Evolutionary conservation across 2,888 invertebrate genomes (phyloP).

Genomic region (Plebejus argus): DNA sequence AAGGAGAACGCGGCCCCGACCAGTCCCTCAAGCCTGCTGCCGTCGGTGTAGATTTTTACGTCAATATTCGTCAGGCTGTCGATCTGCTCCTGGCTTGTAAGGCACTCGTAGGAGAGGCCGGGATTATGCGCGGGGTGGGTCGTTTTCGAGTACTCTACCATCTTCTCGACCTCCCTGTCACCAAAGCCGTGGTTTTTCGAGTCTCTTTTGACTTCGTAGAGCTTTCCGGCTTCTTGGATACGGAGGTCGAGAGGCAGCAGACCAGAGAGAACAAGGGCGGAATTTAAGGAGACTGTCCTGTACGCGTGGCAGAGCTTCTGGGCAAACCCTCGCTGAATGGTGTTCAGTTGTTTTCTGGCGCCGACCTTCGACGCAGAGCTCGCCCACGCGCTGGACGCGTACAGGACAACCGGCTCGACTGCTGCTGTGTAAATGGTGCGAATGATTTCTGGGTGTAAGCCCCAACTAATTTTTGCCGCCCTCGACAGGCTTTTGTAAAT

Average conservation of each 20-base stretch:
- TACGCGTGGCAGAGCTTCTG: slow-evolving; percentile 27
- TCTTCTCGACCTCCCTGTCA: neutral
- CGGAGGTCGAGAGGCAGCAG: slow-evolving; percentile 42
- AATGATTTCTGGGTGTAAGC: slow-evolving; percentile 31
- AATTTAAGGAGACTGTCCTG: slow-evolving; percentile 39
- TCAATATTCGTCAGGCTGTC: neutral
- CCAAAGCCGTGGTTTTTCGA: neutral
- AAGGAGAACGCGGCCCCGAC: slow-evolving; percentile 36
- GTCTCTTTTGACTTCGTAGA: slow-evolving; percentile 34
- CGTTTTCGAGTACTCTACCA: neutral
- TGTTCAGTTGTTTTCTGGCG: too few relatives aligned
- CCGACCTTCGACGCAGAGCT: too few relatives aligned
- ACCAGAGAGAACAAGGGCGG: slow-evolving; percentile 40
- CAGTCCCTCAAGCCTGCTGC: slow-evolving; percentile 40
- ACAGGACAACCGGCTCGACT: slow-evolving; percentile 38
- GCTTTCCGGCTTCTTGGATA: slow-evolving; percentile 37
- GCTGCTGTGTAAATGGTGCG: slow-evolving; percentile 23
- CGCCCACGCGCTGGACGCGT: slow-evolving; percentile 35
- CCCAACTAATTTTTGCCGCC: slow-evolving; percentile 33
- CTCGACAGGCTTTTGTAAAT: slow-evolving; percentile 35
- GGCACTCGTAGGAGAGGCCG: neutral
- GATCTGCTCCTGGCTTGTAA: slow-evolving; percentile 30
- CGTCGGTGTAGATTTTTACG: slow-evolving; percentile 37
- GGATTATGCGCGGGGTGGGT: neutral
- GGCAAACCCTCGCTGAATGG: slow-evolving; percentile 26